A percentile compares a stretch with the other conserved stretches of the same genome.
Conservation (phyloP, 1,140 invertebrate species). For the Drosophila ananassae region DNA sequence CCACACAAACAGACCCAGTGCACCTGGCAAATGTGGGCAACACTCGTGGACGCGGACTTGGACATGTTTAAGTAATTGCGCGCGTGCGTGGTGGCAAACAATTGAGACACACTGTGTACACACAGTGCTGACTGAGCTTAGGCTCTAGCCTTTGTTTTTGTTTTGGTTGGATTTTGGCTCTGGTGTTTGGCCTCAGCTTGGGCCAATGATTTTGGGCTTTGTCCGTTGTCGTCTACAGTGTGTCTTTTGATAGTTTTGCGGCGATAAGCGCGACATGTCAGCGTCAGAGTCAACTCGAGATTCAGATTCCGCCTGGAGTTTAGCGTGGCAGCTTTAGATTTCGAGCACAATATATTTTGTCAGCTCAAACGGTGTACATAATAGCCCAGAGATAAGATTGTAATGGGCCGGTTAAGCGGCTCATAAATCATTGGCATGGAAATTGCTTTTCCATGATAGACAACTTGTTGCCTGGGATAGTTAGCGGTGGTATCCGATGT, state of each 20-base stretch:
- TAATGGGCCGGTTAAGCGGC: constrained; percentile 77
- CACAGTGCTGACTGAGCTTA: constrained; percentile 21
- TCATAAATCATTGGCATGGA: constrained; percentile 82
- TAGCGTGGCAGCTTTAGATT: constrained; percentile 70
- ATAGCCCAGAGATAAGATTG: constrained; percentile 77
- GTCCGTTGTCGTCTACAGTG: constrained; percentile 44
- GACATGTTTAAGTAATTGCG: constrained; percentile 77
- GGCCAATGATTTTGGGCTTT: constrained; percentile 11
- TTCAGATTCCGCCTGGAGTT: constrained; percentile 47
- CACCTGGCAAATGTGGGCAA: constrained; percentile 66
- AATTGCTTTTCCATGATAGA: constrained; percentile 81
- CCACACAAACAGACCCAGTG: constrained; percentile 36
- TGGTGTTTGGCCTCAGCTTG: constrained; percentile 7
- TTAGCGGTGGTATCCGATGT: constrained; percentile 25
- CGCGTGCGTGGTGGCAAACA: constrained; percentile 80
- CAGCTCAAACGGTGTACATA: constrained; percentile 80
- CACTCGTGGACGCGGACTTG: constrained; percentile 66
- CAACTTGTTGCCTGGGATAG: constrained; percentile 63
- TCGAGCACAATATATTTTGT: constrained; percentile 79
- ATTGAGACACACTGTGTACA: constrained; percentile 74
- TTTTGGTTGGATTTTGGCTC: constrained; percentile 32
- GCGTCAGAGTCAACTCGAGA: constrained; percentile 61
- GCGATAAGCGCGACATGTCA: constrained; percentile 80
- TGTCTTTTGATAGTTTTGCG: constrained; percentile 75
- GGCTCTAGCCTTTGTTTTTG: constrained; percentile 57